phyloP scores from a whole-genome alignment of 2,888 invertebrate genomes.

The Pollenia amentaria region DNA sequence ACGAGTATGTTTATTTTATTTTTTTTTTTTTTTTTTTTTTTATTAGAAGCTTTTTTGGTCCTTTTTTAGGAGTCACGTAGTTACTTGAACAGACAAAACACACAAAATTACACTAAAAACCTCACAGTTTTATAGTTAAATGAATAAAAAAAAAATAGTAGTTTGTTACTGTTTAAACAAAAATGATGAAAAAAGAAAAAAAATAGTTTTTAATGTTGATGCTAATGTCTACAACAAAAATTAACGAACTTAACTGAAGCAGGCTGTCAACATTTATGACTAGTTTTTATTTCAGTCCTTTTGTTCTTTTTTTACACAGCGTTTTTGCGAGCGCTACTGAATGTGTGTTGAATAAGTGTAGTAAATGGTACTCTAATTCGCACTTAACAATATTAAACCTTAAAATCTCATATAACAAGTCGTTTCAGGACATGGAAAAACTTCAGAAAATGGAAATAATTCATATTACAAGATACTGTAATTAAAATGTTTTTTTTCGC shows the following conservation, averaged over 20 bases:
- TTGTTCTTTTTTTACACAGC: background rate
- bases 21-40: slow-evolving; percentile 12
- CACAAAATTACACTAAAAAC: slow-evolving; percentile 5
- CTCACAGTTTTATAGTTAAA: background rate
- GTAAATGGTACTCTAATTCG: too few species aligned
- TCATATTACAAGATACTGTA: too few species aligned
- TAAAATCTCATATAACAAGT: too few species aligned
- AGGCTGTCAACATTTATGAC: slow-evolving; percentile 59
- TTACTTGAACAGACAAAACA: slow-evolving; percentile 10
- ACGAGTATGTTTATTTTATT: too few species aligned
- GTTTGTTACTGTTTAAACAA: slow-evolving; percentile 23
- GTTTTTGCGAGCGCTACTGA: background rate
- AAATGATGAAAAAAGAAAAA: background rate
- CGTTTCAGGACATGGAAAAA: too few species aligned
- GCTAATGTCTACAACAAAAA: slow-evolving; percentile 50
- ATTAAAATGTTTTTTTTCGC: too few species aligned
- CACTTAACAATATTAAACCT: too few species aligned
- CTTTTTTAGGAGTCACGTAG: slow-evolving; percentile 56
- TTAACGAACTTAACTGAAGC: slow-evolving; percentile 26
- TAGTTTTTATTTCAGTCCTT: slow-evolving; percentile 30
- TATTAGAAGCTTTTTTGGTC: background rate
- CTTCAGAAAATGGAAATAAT: too few species aligned
- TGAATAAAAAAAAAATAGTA: background rate
- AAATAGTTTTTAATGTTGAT: slow-evolving; percentile 48
- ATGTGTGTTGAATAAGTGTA: too few species aligned